These are phyloP conservation scores for Aphaenogaster floridana DNA, from an alignment of 1,140 invertebrate genomes.

Conservation along the genomic window DNA sequence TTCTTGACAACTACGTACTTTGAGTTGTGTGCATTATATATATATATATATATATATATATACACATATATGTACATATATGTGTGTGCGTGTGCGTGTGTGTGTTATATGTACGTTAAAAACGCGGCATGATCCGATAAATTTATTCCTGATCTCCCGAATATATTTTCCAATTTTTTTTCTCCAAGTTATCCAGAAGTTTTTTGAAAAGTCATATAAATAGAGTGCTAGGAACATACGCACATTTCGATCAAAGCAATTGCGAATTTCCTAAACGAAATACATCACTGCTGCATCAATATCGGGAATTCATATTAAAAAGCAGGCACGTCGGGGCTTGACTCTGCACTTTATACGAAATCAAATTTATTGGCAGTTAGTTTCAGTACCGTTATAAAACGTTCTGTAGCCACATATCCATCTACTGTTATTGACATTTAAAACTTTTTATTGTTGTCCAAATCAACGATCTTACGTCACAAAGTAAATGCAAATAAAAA, in stretches of 20 bases:
- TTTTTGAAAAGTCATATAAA: slow-evolving; percentile 40
- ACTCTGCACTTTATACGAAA: slow-evolving; percentile 10
- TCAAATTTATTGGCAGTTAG: slow-evolving; percentile 49
- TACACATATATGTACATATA: background rate
- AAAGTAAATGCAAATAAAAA: background rate
- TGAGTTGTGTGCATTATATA: background rate
- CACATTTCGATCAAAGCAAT: slow-evolving; percentile 44
- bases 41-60: background rate
- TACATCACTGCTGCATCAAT: slow-evolving; percentile 48
- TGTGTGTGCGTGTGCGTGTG: too few relatives aligned
- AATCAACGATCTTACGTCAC: slow-evolving; percentile 6
- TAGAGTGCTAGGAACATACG: background rate
- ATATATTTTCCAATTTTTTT: slow-evolving; percentile 6
- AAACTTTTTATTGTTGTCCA: slow-evolving; percentile 36
- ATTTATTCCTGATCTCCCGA: background rate
- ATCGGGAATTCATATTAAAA: slow-evolving; percentile 52
- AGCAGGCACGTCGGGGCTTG: slow-evolving; percentile 13
- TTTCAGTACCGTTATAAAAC: slow-evolving; percentile 39
- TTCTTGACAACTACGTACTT: background rate
- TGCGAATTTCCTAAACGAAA: slow-evolving; percentile 49
- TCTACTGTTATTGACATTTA: slow-evolving; percentile 26
- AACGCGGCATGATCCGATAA: background rate
- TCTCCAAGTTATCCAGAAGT: background rate
- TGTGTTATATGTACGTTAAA: background rate
- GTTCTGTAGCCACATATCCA: slow-evolving; percentile 9